A percentile compares a stretch with the other conserved stretches of the same genome.
phyloP scores from a whole-genome alignment of 2,797 vertebrate genomes.

The Anabas testudineus region DNA sequence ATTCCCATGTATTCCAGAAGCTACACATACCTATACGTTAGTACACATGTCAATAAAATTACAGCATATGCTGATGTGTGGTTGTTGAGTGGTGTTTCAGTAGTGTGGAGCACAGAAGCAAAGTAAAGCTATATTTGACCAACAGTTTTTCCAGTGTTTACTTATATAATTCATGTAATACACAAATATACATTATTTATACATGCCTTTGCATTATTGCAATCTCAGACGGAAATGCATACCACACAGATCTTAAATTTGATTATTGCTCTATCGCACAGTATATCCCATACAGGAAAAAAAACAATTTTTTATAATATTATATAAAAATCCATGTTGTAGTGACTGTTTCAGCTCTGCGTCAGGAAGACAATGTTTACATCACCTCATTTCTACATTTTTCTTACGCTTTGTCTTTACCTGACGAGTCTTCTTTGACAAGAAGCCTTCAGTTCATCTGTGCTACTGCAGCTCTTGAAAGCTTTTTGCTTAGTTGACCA shows the following conservation, averaged over 20 bases:
- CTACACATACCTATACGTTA: conserved; percentile 24
- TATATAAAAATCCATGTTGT: conserved; percentile 14
- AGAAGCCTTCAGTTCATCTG: conserved; percentile 59
- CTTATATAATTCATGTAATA: too few relatives aligned
- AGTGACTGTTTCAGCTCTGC: not conserved
- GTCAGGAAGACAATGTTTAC: conserved; percentile 24
- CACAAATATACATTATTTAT: not conserved
- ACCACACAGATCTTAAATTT: not conserved
- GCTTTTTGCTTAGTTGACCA: conserved; percentile 74
- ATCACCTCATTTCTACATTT: conserved; percentile 21
- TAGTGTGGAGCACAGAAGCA: not conserved
- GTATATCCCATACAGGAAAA: not conserved
- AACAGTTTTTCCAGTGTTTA: not conserved
- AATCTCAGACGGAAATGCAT: not conserved
- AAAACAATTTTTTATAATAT: not conserved
- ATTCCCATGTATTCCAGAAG: conserved; percentile 20
- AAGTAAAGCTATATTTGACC: not conserved
- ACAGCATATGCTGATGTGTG: conserved; percentile 4
- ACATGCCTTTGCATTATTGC: not conserved
- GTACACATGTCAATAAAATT: conserved; percentile 3
- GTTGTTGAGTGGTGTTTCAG: not conserved
- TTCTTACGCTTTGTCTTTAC: conserved; percentile 32
- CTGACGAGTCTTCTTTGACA: conserved; percentile 57
- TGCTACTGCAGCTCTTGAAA: conserved; percentile 64
- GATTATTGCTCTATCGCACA: not conserved